A percentile compares a stretch with the other conserved stretches of the same genome.
Evolutionary conservation across 2,797 vertebrate species (phyloP).

Genomic region (Oreonectes daqikongensis): DNA sequence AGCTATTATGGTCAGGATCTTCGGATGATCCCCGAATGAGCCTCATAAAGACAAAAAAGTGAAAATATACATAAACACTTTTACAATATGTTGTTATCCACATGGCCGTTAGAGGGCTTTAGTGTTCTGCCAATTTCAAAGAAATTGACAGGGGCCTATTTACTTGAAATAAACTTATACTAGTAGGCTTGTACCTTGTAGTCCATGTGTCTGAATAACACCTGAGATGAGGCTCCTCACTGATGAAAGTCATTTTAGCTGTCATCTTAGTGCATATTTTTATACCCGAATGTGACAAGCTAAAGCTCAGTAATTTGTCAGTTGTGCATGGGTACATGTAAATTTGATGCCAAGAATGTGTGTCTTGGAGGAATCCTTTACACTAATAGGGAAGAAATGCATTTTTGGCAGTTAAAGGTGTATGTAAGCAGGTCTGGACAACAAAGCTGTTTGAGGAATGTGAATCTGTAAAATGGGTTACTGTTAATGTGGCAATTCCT

Average conservation of each 20-base stretch:
- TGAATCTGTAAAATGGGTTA: slow-evolving; percentile 66
- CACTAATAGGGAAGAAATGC: slow-evolving; percentile 41
- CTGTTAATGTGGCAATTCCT: slow-evolving; percentile 43
- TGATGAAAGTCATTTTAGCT: neutral
- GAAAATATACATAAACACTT: neutral
- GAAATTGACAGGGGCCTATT: neutral
- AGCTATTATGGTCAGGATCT: too few relatives aligned
- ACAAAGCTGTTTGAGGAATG: slow-evolving; percentile 72
- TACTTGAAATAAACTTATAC: neutral
- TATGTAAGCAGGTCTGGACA: slow-evolving; percentile 68
- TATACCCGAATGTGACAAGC: slow-evolving; percentile 31
- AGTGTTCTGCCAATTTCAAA: neutral
- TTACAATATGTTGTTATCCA: slow-evolving; percentile 9
- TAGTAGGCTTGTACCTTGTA: neutral
- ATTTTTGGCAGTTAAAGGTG: slow-evolving; percentile 60
- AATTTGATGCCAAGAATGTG: slow-evolving; percentile 47
- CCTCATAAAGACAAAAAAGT: neutral
- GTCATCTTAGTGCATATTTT: neutral
- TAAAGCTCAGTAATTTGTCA: slow-evolving; percentile 39
- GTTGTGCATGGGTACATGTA: slow-evolving; percentile 26
- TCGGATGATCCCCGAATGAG: too few relatives aligned
- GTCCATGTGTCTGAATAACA: slow-evolving; percentile 6
- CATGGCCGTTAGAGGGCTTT: slow-evolving; percentile 45
- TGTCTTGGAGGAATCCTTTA: slow-evolving; percentile 38
- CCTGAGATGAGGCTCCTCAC: neutral